These are phyloP conservation scores for Drosophila demipolita DNA, from an alignment of 2,888 invertebrate species.

Conservation along the genomic window DNA sequence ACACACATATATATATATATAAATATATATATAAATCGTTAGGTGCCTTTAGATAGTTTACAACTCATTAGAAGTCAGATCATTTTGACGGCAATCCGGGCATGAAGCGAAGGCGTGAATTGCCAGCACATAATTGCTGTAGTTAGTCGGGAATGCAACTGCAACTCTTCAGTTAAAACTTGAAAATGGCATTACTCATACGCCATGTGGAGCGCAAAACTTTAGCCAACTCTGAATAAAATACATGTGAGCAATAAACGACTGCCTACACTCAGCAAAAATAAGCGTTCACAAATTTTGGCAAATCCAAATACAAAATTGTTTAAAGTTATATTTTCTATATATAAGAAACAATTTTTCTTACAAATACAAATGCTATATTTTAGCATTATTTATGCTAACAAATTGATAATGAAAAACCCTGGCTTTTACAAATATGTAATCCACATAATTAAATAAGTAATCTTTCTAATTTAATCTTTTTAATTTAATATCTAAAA, in stretches of 20 bases:
- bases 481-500: too few relatives aligned
- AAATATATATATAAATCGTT: conserved; percentile 1
- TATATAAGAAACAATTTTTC: neutral
- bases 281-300: neutral
- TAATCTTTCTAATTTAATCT: neutral
- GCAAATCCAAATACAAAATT: neutral
- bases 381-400: neutral
- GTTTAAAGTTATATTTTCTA: neutral
- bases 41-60: conserved; percentile 49
- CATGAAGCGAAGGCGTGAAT: conserved; percentile 17
- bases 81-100: conserved; percentile 27
- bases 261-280: neutral
- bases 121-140: conserved; percentile 48
- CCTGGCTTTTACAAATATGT: neutral
- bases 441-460: neutral
- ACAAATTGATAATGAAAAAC: neutral
- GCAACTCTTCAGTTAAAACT: conserved; percentile 43
- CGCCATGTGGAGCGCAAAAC: conserved; percentile 40
- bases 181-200: conserved; percentile 53
- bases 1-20: neutral
- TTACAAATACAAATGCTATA: neutral
- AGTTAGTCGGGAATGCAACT: conserved; percentile 36
- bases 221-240: conserved; percentile 19
- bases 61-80: conserved; percentile 63
- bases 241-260: neutral